Conservation (phyloP, 1,140 invertebrate genomes). For the Calliopsis andreniformis region DNA sequence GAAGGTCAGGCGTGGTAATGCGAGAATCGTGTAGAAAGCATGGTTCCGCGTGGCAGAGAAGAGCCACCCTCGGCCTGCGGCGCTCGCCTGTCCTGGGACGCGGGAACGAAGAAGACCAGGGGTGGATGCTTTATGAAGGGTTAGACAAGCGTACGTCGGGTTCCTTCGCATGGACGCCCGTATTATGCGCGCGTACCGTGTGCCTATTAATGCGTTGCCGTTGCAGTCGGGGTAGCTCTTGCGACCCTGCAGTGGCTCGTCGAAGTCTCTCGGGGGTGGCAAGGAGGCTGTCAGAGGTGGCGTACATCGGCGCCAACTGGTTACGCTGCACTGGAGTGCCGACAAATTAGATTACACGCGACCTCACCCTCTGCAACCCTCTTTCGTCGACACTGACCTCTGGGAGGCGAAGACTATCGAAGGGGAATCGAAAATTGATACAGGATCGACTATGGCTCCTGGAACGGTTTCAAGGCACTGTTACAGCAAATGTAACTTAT, state of each 20-base stretch:
- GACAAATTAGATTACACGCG: constrained; percentile 74
- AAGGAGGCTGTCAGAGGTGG: constrained; percentile 52
- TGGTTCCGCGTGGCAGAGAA: constrained; percentile 21
- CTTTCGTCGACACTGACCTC: constrained; percentile 53
- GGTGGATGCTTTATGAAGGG: constrained; percentile 51
- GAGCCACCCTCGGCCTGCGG: constrained; percentile 1
- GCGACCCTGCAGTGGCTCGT: constrained; percentile 24
- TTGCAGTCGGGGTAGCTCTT: constrained; percentile 2
- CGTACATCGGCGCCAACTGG: constrained; percentile 66
- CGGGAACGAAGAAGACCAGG: constrained; percentile 23
- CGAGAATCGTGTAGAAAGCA: constrained; percentile 68
- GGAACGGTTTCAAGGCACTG: background rate
- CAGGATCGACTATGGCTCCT: too few species aligned
- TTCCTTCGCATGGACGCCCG: constrained; percentile 54
- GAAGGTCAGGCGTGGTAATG: constrained; percentile 67
- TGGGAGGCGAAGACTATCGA: constrained; percentile 58
- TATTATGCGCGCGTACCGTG: constrained; percentile 54
- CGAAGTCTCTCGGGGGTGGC: constrained; percentile 7
- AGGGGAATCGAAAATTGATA: background rate
- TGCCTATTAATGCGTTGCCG: constrained; percentile 62
- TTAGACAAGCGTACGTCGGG: constrained; percentile 41
- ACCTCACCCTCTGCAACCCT: constrained; percentile 60
- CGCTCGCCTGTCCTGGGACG: constrained; percentile 8
- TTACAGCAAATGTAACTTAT: too few species aligned
- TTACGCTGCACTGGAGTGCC: constrained; percentile 66